phyloP scores from a whole-genome alignment of 2,888 invertebrate species.

The Zeuzera pyrina region DNA sequence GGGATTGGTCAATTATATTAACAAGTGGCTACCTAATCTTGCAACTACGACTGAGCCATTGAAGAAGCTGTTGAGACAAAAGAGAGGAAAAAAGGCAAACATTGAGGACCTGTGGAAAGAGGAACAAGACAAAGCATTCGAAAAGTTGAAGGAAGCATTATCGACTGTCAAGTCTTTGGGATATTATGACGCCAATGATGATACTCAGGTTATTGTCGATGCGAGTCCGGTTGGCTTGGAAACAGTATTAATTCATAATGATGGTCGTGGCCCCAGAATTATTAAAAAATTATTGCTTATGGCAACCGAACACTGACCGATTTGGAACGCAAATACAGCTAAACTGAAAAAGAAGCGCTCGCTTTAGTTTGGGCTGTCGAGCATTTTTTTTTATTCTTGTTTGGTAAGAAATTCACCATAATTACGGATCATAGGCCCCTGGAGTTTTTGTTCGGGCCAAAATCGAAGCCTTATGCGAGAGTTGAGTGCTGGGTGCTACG shows the following conservation, averaged over 20 bases:
- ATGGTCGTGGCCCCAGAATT: constrained; percentile 7
- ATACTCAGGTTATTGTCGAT: constrained; percentile 8
- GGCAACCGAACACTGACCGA: constrained; percentile 7
- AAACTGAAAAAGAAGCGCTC: constrained; percentile 6
- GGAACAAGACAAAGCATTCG: constrained; percentile 10
- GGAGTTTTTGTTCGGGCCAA: constrained; percentile 13
- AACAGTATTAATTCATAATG: constrained; percentile 9
- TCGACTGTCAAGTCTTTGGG: background rate
- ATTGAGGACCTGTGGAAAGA: background rate
- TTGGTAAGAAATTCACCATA: constrained; percentile 4
- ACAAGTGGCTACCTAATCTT: constrained; percentile 17
- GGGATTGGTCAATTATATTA: constrained; percentile 13
- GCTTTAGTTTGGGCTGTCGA: constrained; percentile 11
- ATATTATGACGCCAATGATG: constrained; percentile 6
- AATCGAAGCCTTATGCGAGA: constrained; percentile 18
- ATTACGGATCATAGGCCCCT: constrained; percentile 16
- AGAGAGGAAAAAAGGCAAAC: constrained; percentile 9
- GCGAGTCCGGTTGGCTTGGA: constrained; percentile 9
- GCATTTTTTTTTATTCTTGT: constrained; percentile 7
- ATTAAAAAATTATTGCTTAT: constrained; percentile 9
- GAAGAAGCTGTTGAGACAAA: constrained; percentile 9
- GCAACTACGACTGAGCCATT: constrained; percentile 15
- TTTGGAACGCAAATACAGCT: constrained; percentile 8
- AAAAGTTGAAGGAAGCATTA: background rate
- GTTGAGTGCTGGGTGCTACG: constrained; percentile 18